Base-by-base conservation (phyloP, 2,797 vertebrate species). In the Brachymystax lenok region DNA sequence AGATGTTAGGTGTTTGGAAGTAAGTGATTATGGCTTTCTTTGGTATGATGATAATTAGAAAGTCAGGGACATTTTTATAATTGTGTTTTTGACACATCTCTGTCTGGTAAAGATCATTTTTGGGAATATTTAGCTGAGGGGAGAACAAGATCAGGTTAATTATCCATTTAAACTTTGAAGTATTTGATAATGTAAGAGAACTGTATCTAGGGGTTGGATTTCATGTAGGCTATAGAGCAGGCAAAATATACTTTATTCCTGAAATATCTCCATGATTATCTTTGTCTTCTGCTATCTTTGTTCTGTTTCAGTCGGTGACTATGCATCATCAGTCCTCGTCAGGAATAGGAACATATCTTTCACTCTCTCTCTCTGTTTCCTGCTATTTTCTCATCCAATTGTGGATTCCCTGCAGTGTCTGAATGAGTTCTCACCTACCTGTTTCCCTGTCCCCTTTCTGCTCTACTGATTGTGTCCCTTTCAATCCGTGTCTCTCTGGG, bases 31-130 rank as follows among this genome's bases (percentile, higher is more conserved):
- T 82, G 70, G 79, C 82, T 8, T 46, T 85, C 82, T 84, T 84
- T 77, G 89, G 83, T 89, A 88, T 91, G 73, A 88, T 87, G 84
- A 91, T 92, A 90, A 92, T 93, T 91, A 89, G 92, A 93, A 93
- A 89, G 87, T 90, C 90, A 89, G 80, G 70, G 33, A 85, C 87
- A 84, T 78, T 90, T 87, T 89, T 86, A 88, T 89, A 90, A 92
- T 92, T 93, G 88, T 91, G 80, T 88, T 90, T 87, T 88, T 89
- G 87, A 89, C 78, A 52, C 86, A 84, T 85, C 63, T 69, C 80
- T 71, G 16, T 46, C 40, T 46, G 40, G 74, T 54, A 72, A 77
- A 75, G 77, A 83, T 75, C 28, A 21, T 77, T 74, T 72, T 46
- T 10, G 10, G 74, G 76, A 72, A 66, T 17, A 27, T 4, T 30